Conservation (phyloP, 2,113 vertebrate genomes). For the Theropithecus gelada region DNA sequence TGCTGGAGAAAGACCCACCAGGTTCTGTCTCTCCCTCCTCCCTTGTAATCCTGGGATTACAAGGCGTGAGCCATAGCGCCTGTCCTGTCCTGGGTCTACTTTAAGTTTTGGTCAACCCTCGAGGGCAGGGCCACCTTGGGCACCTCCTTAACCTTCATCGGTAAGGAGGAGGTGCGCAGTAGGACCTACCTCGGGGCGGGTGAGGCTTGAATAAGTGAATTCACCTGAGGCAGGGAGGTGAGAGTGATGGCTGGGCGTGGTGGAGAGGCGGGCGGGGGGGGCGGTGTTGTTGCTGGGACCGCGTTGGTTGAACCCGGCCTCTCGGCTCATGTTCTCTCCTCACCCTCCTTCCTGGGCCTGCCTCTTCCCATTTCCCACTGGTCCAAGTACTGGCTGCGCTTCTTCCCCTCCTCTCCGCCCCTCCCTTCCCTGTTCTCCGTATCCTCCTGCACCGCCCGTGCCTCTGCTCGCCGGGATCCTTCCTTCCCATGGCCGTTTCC, state of each 20-base stretch:
- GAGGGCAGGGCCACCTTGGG: background rate
- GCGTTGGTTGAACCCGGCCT: background rate
- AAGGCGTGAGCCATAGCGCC: no score
- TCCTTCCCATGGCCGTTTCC: no score
- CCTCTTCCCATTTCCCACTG: background rate
- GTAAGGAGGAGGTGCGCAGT: background rate
- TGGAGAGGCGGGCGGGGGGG: no score
- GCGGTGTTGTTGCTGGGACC: background rate
- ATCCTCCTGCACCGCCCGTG: no score
- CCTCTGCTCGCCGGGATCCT: no score
- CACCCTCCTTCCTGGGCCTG: background rate
- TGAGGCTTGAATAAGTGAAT: background rate
- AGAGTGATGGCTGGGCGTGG: no score
- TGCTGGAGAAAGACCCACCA: background rate
- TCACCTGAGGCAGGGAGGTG: background rate
- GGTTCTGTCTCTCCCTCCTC: background rate
- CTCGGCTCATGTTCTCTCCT: background rate
- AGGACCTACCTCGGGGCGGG: background rate
- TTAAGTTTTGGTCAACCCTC: background rate
- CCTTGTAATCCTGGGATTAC: background rate
- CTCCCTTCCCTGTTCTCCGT: background rate
- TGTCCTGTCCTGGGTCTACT: no score
- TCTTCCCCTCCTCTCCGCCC: background rate
- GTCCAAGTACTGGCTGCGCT: background rate
- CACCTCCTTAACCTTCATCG: background rate